These are phyloP conservation scores for Acronicta psi DNA, from an alignment of 2,888 invertebrate genomes.

Conservation along the genomic window DNA sequence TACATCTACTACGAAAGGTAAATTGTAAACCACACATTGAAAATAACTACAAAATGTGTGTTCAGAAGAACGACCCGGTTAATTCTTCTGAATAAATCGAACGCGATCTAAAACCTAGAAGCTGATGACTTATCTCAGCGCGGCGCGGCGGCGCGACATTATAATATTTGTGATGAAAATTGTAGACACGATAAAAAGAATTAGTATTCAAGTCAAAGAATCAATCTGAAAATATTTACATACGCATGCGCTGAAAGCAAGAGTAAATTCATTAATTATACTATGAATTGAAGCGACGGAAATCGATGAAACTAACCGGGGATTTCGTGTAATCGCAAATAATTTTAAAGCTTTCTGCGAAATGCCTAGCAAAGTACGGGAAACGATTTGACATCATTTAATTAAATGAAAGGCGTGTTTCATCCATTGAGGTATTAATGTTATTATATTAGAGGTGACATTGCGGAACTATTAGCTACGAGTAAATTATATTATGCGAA, in stretches of 20 bases:
- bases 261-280: neutral
- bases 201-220: constrained; percentile 14
- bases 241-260: constrained; percentile 3
- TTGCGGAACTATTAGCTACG: neutral
- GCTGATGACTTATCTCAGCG: too few species aligned
- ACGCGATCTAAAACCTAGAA: too few species aligned
- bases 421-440: neutral
- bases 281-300: neutral
- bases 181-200: neutral
- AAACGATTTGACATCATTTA: constrained; percentile 7
- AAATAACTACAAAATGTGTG: too few species aligned
- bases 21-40: too few species aligned
- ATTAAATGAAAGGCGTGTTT: neutral
- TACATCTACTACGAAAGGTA: too few species aligned
- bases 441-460: neutral
- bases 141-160: too few species aligned
- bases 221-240: constrained; percentile 9
- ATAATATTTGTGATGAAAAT: too few species aligned
- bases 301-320: neutral
- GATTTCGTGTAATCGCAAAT: constrained; percentile 3
- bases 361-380: constrained; percentile 3
- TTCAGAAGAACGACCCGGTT: too few species aligned
- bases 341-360: constrained; percentile 2
- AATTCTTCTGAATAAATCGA: too few species aligned
- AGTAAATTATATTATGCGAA: neutral